Percentiles rank a stretch among this genome's conserved stretches.
Evolutionary conservation across 1,140 invertebrate species (phyloP).

Genomic region (Zaprionus camerounensis): DNA sequence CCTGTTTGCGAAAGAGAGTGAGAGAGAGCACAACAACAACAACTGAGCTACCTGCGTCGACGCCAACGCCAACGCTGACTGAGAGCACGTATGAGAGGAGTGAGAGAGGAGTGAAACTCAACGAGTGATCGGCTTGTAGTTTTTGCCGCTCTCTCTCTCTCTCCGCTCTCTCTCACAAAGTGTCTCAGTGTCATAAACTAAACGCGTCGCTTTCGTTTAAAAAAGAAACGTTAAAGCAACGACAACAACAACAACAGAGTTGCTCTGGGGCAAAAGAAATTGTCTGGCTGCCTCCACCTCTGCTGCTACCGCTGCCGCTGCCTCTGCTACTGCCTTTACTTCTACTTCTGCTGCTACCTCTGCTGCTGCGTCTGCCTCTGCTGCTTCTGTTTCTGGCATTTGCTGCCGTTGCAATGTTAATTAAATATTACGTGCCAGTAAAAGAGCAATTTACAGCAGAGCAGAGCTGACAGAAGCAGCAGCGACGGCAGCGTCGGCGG

Average conservation of each 20-base stretch:
- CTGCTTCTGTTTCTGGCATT: slow-evolving; percentile 28
- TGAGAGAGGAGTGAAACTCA: slow-evolving; percentile 25
- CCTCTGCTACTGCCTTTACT: background rate
- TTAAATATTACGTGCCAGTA: slow-evolving; percentile 75
- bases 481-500: slow-evolving; percentile 25
- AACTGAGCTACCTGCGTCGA: slow-evolving; percentile 56
- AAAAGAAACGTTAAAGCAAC: slow-evolving; percentile 55
- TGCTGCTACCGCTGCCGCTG: slow-evolving; percentile 10
- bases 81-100: slow-evolving; percentile 15
- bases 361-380: slow-evolving; percentile 4
- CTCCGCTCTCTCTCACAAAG: slow-evolving; percentile 36
- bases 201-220: slow-evolving; percentile 77
- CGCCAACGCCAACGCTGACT: slow-evolving; percentile 25
- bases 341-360: background rate
- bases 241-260: slow-evolving; percentile 25
- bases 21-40: slow-evolving; percentile 21
- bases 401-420: slow-evolving; percentile 64
- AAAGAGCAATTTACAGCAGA: slow-evolving; percentile 69
- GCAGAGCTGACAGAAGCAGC: slow-evolving; percentile 23
- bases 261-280: slow-evolving; percentile 62
- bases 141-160: slow-evolving; percentile 23
- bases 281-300: slow-evolving; percentile 18
- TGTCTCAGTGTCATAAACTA: slow-evolving; percentile 73
- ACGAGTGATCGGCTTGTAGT: slow-evolving; percentile 29
- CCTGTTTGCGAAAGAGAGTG: slow-evolving; percentile 64